Base-by-base conservation (phyloP, 2,888 invertebrate species). In the Lordiphosa andalusiaca region DNA sequence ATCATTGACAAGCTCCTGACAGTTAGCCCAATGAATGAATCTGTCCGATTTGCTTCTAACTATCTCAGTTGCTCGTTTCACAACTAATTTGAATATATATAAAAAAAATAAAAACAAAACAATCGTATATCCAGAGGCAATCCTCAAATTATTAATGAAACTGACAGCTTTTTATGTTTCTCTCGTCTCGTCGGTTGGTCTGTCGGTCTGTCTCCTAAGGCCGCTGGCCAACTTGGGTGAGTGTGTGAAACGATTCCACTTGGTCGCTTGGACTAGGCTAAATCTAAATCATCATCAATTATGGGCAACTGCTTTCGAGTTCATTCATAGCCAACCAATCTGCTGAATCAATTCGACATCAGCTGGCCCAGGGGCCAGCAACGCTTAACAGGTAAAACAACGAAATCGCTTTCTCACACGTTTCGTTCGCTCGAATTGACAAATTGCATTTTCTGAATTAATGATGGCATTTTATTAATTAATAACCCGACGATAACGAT, bases 381-480 rank as follows among this genome's bases (percentile, higher is more conserved):
- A 48, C 37, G 30, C 30, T 51, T 42, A 61, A 59, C 67, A 66
- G 66, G 60, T 67, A 66, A 42, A 39, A 25, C 54, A 51, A 41
- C 44, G 30, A 72, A 77, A 61, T 75, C 73, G 77, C 82, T 77
- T 77, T 77, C 77, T 77, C 77, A 77, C 77, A 77, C 77, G 73
- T 77, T 70, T 51, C 41, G 40, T 42, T 30, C 56, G 16, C 25
- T 53, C 53, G 39, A 53, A 71, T 78, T 81, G 84, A 81, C 80
- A 81, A 83, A 83, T 84, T 78, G 73, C 68, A 70, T 76, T 72
- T 67, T 33, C 64, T 69, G 71, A 63, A 84, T 84, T 84, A 84
- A 84, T 84, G 84, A 85, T 73, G 75, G 73, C 73, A 66, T 82
- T 84, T 84, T 71, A 81, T 84, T 84, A 81, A 84, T 83, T 75